Conservation (phyloP, 2,797 vertebrate species). For the Sebastes nivosus region DNA sequence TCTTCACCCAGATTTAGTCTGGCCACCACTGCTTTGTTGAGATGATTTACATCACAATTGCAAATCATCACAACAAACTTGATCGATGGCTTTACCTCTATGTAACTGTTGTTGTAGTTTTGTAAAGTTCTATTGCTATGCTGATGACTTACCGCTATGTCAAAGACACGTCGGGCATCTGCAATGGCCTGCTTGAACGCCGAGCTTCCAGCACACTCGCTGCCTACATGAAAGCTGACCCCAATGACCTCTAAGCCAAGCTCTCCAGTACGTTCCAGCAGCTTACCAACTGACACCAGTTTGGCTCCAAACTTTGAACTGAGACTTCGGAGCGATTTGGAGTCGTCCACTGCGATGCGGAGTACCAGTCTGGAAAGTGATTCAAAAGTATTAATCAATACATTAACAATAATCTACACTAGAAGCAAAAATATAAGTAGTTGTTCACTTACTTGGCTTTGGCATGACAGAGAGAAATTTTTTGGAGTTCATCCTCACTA, state of each 20-base stretch:
- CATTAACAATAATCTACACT: background rate
- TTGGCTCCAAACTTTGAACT: constrained; percentile 48
- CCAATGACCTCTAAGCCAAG: constrained; percentile 46
- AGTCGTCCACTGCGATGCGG: constrained; percentile 47
- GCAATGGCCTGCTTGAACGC: constrained; percentile 74
- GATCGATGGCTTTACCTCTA: background rate
- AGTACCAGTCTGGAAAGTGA: constrained; percentile 40
- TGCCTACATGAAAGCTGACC: constrained; percentile 81
- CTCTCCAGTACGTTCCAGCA: constrained; percentile 12
- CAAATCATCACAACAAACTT: background rate
- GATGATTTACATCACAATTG: background rate
- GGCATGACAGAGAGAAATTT: no score
- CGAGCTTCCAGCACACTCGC: constrained; percentile 62
- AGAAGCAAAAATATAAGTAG: background rate
- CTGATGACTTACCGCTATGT: constrained; percentile 66
- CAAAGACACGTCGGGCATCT: constrained; percentile 79
- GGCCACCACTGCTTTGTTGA: background rate
- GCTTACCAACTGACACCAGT: background rate
- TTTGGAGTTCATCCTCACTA: no score
- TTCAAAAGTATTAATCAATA: background rate
- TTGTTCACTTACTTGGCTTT: no score
- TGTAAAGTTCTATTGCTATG: background rate
- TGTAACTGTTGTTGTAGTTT: no score
- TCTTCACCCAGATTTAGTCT: background rate
- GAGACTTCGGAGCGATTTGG: background rate